These are phyloP conservation scores for Cydia amplana DNA, from an alignment of 1,140 invertebrate genomes.

Conservation along the genomic window DNA sequence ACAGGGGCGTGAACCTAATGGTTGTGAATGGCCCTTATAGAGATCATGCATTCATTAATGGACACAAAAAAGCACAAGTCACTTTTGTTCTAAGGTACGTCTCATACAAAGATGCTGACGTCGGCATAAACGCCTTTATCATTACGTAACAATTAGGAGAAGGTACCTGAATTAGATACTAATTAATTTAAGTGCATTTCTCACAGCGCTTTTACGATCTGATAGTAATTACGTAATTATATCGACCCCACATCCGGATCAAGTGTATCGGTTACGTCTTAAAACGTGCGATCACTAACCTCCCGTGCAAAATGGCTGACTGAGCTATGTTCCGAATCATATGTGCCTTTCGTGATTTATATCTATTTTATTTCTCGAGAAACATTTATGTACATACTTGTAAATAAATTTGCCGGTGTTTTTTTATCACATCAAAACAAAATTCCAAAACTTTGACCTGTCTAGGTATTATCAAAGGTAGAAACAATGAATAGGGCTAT, in stretches of 20 bases:
- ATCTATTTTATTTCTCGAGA: too few species aligned
- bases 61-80: background rate
- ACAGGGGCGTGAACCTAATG: too few species aligned
- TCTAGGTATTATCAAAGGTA: too few species aligned
- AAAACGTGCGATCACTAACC: background rate
- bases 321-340: background rate
- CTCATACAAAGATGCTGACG: background rate
- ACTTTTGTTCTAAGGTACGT: background rate
- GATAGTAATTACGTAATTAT: background rate
- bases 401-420: too few species aligned
- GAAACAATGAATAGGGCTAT: too few species aligned
- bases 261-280: conserved; percentile 7
- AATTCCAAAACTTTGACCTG: too few species aligned
- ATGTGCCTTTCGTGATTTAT: background rate
- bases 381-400: too few species aligned
- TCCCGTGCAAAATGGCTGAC: background rate
- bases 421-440: too few species aligned
- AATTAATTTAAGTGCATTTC: conserved; percentile 10
- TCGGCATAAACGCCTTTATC: background rate
- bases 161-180: background rate
- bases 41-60: too few species aligned
- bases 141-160: conserved; percentile 10
- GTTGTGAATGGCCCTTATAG: too few species aligned
- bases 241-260: background rate
- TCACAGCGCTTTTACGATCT: background rate